Evolutionary conservation across 2,113 vertebrate species (phyloP).

Genomic region (Dipodomys ordii): DNA sequence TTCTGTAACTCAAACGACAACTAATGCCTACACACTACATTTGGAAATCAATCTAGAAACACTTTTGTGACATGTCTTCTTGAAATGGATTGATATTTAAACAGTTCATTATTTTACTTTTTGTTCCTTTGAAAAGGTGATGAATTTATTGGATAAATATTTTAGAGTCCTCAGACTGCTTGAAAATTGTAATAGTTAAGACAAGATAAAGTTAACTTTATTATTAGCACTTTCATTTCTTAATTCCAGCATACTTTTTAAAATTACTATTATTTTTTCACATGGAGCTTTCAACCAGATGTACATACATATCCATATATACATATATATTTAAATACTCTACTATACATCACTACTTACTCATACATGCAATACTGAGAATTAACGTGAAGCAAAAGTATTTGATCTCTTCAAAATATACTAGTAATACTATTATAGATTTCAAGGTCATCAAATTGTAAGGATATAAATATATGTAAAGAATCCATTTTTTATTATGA

Average conservation of each 20-base stretch:
- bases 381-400: conserved; percentile 20
- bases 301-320: background rate
- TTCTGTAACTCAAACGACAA: background rate
- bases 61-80: background rate
- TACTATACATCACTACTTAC: background rate
- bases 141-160: background rate
- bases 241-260: conserved; percentile 3
- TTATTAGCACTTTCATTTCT: background rate
- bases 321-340: background rate
- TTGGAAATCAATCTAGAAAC: conserved; percentile 13
- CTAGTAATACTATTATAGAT: background rate
- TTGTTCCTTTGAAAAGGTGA: background rate
- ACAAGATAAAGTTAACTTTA: background rate
- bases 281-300: background rate
- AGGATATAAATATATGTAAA: background rate
- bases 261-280: background rate
- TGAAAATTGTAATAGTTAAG: background rate
- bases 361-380: background rate
- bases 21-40: background rate
- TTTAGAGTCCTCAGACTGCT: background rate
- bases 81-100: background rate
- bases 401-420: background rate
- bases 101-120: background rate
- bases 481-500: too few species aligned
- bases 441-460: background rate